Evolutionary conservation across 2,797 vertebrate genomes (phyloP).

Genomic region (Sebastes cheni): DNA sequence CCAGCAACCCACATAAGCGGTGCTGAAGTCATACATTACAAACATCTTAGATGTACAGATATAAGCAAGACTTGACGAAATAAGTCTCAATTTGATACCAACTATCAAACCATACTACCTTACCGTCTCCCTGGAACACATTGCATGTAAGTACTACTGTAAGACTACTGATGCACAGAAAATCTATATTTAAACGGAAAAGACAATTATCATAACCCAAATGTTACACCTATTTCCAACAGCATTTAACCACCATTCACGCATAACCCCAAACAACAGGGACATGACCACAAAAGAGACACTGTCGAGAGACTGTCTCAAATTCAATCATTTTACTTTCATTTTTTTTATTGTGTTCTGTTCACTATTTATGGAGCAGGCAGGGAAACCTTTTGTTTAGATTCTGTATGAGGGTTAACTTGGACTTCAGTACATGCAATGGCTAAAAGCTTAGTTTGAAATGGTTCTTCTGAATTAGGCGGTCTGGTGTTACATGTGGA

Average conservation of each 20-base stretch:
- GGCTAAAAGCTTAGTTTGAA: background rate
- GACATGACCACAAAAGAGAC: background rate
- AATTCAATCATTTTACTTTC: background rate
- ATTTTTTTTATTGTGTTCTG: background rate
- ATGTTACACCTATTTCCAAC: background rate
- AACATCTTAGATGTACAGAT: background rate
- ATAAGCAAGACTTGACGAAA: background rate
- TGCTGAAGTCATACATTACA: background rate
- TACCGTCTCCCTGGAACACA: background rate
- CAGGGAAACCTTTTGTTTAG: background rate
- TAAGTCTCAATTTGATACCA: background rate
- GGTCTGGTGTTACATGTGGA: background rate
- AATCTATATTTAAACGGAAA: background rate
- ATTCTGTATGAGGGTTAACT: background rate
- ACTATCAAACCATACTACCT: background rate
- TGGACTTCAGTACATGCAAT: background rate
- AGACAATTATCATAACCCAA: background rate
- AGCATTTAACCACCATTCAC: background rate
- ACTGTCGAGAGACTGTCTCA: background rate
- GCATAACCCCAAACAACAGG: background rate
- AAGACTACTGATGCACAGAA: background rate
- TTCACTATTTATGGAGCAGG: background rate
- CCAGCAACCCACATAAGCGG: background rate
- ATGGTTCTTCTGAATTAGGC: background rate
- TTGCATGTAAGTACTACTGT: background rate